Percentiles rank a stretch among this genome's conserved stretches.
These are phyloP conservation scores for Mastomys natalensis DNA, from an alignment of 2,113 vertebrate species.

Conservation along the genomic window DNA sequence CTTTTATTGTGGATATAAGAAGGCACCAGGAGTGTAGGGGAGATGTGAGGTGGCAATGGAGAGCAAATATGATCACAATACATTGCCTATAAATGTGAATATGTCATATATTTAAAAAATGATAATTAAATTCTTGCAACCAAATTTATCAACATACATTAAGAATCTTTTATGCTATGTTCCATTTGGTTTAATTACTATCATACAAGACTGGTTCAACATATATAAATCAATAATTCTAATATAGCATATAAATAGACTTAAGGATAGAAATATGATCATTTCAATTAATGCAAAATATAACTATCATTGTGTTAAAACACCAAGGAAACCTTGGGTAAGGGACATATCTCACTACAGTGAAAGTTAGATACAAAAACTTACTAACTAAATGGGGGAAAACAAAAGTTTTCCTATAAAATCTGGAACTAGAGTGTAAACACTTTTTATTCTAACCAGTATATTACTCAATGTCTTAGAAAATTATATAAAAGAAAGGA, in stretches of 20 bases:
- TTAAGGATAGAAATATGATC: not conserved
- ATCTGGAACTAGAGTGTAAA: not conserved
- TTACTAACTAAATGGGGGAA: too few species aligned
- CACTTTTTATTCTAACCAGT: not conserved
- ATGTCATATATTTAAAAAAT: not conserved
- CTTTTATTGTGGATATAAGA: not conserved
- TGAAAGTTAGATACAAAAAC: not conserved
- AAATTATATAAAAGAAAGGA: not conserved
- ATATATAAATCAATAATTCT: not conserved
- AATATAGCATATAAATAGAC: not conserved
- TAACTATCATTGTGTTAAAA: not conserved
- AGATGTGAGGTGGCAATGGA: too few species aligned
- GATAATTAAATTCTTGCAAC: not conserved
- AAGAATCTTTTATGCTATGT: not conserved
- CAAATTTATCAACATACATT: not conserved
- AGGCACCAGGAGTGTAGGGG: not conserved
- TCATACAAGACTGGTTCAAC: not conserved
- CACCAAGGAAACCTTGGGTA: not conserved
- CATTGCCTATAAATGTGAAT: not conserved
- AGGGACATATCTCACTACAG: not conserved
- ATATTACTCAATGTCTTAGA: not conserved
- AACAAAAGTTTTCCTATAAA: not conserved
- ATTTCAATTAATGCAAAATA: not conserved
- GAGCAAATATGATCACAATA: not conserved
- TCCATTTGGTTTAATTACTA: too few species aligned